These are phyloP conservation scores for Mirounga angustirostris DNA, from an alignment of 2,113 vertebrate genomes.

Conservation along the genomic window DNA sequence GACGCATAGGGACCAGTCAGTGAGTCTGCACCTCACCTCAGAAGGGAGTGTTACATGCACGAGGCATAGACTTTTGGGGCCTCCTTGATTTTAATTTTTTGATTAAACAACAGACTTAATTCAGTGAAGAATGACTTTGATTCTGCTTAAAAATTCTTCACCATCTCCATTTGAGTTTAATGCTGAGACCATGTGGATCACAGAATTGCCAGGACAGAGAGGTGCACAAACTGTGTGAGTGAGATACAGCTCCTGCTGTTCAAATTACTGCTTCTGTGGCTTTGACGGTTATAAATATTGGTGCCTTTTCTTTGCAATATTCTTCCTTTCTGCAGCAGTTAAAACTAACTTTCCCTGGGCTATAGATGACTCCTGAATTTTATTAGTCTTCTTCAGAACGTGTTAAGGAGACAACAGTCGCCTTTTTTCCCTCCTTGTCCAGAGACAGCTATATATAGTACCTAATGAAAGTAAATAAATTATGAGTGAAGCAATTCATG, in stretches of 20 bases:
- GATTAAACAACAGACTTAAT: constrained; percentile 3
- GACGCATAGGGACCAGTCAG: background rate
- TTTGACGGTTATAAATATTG: constrained; percentile 78
- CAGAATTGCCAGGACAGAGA: constrained; percentile 17
- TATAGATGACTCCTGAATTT: constrained; percentile 72
- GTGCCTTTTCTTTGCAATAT: constrained; percentile 76
- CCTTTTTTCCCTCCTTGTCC: background rate
- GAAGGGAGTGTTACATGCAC: no score
- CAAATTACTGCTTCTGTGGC: constrained; percentile 62
- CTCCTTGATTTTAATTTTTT: background rate
- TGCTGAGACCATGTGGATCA: background rate
- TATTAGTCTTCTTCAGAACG: constrained; percentile 65
- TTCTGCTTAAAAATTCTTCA: constrained; percentile 54
- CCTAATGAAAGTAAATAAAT: background rate
- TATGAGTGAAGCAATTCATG: background rate
- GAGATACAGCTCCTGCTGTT: constrained; percentile 17
- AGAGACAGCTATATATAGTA: background rate
- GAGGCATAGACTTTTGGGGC: rapidly evolving
- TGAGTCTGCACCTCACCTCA: background rate
- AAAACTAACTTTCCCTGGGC: constrained; percentile 52
- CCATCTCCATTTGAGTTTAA: constrained; percentile 27
- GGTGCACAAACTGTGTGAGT: constrained; percentile 15
- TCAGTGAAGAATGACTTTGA: background rate
- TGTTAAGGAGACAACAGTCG: constrained; percentile 6
- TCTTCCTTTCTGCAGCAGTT: constrained; percentile 69